A percentile compares a stretch with the other conserved stretches of the same genome.
phyloP scores from a whole-genome alignment of 2,113 vertebrate species.

The Oophaga pumilio region DNA sequence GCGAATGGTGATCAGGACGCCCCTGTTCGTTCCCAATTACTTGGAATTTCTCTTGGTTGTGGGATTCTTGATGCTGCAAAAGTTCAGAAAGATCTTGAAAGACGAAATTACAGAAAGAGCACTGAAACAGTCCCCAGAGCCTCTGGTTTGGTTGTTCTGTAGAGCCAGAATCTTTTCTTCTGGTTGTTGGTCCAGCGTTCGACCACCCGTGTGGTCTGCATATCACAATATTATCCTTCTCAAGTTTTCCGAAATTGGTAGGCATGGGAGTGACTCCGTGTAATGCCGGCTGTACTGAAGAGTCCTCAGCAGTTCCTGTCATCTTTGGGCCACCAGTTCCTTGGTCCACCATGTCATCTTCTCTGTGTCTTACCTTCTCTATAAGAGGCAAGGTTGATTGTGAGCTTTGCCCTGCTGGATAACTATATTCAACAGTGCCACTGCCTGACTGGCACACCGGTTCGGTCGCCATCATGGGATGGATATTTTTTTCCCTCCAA shows the following conservation, averaged over 20 bases:
- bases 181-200: neutral
- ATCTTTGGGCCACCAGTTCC: neutral
- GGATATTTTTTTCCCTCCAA: conserved; percentile 41
- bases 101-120: conserved; percentile 55
- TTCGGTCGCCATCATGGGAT: conserved; percentile 5
- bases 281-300: conserved; percentile 1
- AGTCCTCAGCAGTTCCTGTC: neutral
- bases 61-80: conserved; percentile 53
- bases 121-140: conserved; percentile 52
- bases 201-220: conserved; percentile 44
- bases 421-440: conserved; percentile 4
- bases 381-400: neutral
- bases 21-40: conserved; percentile 44
- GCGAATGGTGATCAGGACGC: conserved; percentile 5
- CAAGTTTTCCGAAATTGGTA: conserved; percentile 38
- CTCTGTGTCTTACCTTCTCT: conserved; percentile 37
- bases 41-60: conserved; percentile 55
- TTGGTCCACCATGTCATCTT: conserved; percentile 8
- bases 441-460: conserved; percentile 22
- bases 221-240: conserved; percentile 31
- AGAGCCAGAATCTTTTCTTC: conserved; percentile 38
- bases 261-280: conserved; percentile 39
- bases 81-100: conserved; percentile 56
- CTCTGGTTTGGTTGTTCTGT: conserved; percentile 47
- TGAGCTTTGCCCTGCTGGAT: conserved; percentile 31